phyloP scores from a whole-genome alignment of 2,888 invertebrate genomes.

The Lepidocyrtinus sp. region DNA sequence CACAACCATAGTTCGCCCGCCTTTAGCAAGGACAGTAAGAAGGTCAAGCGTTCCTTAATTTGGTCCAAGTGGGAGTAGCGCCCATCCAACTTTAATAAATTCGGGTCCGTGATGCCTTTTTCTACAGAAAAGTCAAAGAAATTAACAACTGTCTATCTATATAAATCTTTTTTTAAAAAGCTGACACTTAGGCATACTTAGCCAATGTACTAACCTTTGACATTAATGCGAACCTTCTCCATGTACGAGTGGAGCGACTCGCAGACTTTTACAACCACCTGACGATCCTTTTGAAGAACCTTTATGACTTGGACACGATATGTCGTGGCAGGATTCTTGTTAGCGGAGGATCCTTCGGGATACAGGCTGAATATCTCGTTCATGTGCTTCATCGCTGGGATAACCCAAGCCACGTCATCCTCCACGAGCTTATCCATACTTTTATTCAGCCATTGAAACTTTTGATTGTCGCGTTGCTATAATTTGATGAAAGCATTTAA shows the following conservation, averaged over 20 bases:
- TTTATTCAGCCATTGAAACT: slow-evolving; percentile 94
- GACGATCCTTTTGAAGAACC: slow-evolving; percentile 66
- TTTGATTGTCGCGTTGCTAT: slow-evolving; percentile 92
- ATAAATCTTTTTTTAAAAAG: too few species aligned
- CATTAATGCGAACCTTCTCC: slow-evolving; percentile 83
- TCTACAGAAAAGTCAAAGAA: slow-evolving; percentile 75
- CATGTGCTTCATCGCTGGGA: slow-evolving; percentile 96
- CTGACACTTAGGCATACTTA: too few species aligned
- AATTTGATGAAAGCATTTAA: slow-evolving; percentile 38
- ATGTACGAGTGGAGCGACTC: slow-evolving; percentile 78
- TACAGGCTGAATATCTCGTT: slow-evolving; percentile 95
- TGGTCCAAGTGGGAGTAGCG: slow-evolving; percentile 93
- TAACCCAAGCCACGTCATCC: slow-evolving; percentile 85
- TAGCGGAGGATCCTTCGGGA: slow-evolving; percentile 82
- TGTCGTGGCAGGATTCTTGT: slow-evolving; percentile 66
- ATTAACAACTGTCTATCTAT: too few species aligned
- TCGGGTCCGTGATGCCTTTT: slow-evolving; percentile 84
- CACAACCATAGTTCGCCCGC: slow-evolving; percentile 98
- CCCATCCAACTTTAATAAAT: slow-evolving; percentile 85
- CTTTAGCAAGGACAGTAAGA: slow-evolving; percentile 91
- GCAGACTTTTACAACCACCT: slow-evolving; percentile 68
- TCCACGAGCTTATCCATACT: slow-evolving; percentile 95
- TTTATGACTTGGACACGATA: slow-evolving; percentile 65
- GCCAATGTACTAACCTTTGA: slow-evolving; percentile 73
- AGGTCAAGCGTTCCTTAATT: slow-evolving; percentile 94